Evolutionary conservation across 2,888 invertebrate species (phyloP).

Genomic region (Sphaerophoria taeniata): DNA sequence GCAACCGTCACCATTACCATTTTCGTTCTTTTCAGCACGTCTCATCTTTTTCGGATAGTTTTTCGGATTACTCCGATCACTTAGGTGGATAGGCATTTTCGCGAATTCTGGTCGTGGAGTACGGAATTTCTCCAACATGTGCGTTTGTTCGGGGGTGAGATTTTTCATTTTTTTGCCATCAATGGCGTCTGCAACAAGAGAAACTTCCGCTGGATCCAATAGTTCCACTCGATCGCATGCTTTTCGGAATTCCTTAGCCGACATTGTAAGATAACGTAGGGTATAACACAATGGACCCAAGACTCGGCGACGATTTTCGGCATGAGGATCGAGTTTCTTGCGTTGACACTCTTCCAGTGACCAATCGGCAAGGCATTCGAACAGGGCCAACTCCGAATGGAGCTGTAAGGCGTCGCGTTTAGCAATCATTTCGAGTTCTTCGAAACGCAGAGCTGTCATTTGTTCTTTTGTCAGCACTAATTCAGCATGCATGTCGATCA

Average conservation of each 20-base stretch:
- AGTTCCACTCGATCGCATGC: constrained; percentile 82
- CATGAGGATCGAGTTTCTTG: constrained; percentile 80
- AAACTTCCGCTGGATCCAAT: constrained; percentile 80
- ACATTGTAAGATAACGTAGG: constrained; percentile 81
- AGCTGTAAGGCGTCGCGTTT: constrained; percentile 82
- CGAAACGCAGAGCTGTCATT: constrained; percentile 81
- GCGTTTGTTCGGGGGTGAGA: constrained; percentile 81
- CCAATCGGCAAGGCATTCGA: constrained; percentile 82
- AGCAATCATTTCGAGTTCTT: constrained; percentile 82
- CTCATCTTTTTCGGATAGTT: constrained; percentile 83
- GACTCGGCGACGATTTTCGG: constrained; percentile 82
- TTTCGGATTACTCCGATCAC: constrained; percentile 82
- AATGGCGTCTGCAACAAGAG: constrained; percentile 80
- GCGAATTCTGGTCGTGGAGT: constrained; percentile 81
- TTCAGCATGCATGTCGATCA: constrained; percentile 83
- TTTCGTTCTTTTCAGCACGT: constrained; percentile 78
- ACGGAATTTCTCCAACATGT: constrained; percentile 81
- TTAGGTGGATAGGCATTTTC: constrained; percentile 82
- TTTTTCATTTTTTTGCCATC: constrained; percentile 81
- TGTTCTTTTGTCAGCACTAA: constrained; percentile 79
- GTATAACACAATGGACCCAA: constrained; percentile 81
- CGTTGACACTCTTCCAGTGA: constrained; percentile 81
- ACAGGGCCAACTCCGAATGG: constrained; percentile 81
- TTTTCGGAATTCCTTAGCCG: constrained; percentile 79
- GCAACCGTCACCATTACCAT: constrained; percentile 80